phyloP scores from a whole-genome alignment of 2,888 invertebrate genomes.

The Temnothorax ravouxi region DNA sequence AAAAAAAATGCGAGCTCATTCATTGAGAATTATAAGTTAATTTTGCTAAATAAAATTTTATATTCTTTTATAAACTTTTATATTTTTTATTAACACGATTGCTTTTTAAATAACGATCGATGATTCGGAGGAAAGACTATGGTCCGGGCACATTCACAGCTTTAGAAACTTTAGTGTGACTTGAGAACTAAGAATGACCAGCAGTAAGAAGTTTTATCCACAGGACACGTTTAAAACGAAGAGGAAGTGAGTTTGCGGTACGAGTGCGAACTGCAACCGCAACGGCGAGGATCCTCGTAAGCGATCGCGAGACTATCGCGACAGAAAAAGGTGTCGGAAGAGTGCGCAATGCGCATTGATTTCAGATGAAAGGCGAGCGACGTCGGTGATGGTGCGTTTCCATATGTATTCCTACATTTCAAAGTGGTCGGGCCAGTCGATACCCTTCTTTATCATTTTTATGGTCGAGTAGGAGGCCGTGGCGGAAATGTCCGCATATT shows the following conservation, averaged over 20 bases:
- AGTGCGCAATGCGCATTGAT: slow-evolving; percentile 66
- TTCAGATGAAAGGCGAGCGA: slow-evolving; percentile 27
- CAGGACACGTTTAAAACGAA: slow-evolving; percentile 14
- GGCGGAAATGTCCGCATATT: slow-evolving; percentile 82
- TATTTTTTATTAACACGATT: not conserved
- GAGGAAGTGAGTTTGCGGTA: slow-evolving; percentile 39
- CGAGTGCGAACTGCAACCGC: slow-evolving; percentile 11
- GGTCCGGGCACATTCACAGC: slow-evolving; percentile 19
- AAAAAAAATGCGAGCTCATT: not conserved
- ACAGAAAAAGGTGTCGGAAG: slow-evolving; percentile 29
- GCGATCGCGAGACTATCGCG: slow-evolving; percentile 33
- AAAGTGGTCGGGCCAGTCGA: slow-evolving; percentile 79
- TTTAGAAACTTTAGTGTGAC: slow-evolving; percentile 42
- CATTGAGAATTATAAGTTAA: not conserved
- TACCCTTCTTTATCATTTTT: slow-evolving; percentile 85
- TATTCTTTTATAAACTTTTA: not conserved
- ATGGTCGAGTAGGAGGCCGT: slow-evolving; percentile 82
- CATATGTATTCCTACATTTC: slow-evolving; percentile 81
- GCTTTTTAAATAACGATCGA: not conserved
- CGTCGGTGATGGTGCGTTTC: slow-evolving; percentile 71
- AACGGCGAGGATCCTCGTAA: slow-evolving; percentile 33
- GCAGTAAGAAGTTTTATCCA: slow-evolving; percentile 49
- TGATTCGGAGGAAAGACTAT: slow-evolving; percentile 18
- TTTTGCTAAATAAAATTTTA: not conserved
- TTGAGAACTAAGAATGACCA: slow-evolving; percentile 45